Evolutionary conservation across 2,797 vertebrate genomes (phyloP), one percentile per base, ranked within the genome.

Genomic region (Propithecus perrieri): DNA sequence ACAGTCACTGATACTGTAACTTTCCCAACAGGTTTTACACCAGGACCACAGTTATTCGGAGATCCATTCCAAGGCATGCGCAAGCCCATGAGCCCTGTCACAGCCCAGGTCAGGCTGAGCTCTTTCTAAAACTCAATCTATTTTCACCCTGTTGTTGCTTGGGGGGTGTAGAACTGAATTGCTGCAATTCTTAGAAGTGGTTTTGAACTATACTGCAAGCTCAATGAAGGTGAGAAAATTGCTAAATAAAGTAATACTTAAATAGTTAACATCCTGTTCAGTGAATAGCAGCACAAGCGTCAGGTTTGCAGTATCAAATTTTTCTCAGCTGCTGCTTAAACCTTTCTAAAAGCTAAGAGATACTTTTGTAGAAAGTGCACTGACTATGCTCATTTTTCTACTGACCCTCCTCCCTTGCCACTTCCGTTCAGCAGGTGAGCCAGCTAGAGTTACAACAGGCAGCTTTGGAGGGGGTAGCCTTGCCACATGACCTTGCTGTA

Each of bases 401-500:
- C 53, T 93, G 12, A 97, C 22, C 55, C 22, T 22, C 38, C 33
- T 61, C 8, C 10, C 55, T 33, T 95, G 24, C 63, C 50, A 4
- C 69, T 97, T 35, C 59, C 6, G 69, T 97, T 59, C 95, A 55
- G 67, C 97, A 99, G 99, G 99, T 99, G 98, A 99, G 99, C 98
- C 98, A 98, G 0, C 98, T 99, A 97, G 99, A 99, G 79, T 97
- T 99, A 86, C 99, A 99, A 89, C 99, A 99, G 14, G 99, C 99
- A 24, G 99, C 99, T 2, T 95, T 99, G 91, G 99, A 99, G 96
- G 99, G 99, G 2, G 98, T 99, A 89, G 97, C 99, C 1, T 98
- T 99, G 53, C 99, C 99, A 78, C 99, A 99, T 94, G 99, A 99
- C 94, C 98, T 99, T 55, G 99, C 99, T 76, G 97, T 99, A 76